A percentile compares a stretch with the other conserved stretches of the same genome.
Evolutionary conservation across 2,888 invertebrate species (phyloP).

Genomic region (Drosophila niveifrons): DNA sequence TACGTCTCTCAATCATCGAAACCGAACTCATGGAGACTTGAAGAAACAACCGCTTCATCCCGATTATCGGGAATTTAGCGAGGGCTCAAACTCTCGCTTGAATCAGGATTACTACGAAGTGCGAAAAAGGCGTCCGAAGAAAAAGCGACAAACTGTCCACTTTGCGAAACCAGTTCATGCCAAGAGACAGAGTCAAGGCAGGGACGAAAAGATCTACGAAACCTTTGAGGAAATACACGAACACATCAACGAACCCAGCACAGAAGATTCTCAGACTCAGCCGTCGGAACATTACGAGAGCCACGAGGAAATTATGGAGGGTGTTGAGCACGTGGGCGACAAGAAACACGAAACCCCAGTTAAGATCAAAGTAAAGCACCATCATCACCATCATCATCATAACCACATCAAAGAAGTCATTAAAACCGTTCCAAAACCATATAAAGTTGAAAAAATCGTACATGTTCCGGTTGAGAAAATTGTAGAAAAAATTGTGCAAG

Average conservation of each 20-base stretch:
- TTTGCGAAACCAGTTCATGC: slow-evolving; percentile 65
- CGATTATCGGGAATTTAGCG: slow-evolving; percentile 36
- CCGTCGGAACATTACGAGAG: slow-evolving; percentile 66
- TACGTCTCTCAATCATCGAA: slow-evolving; percentile 7
- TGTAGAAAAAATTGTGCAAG: slow-evolving; percentile 83
- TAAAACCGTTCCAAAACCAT: slow-evolving; percentile 86
- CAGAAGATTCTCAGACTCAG: slow-evolving; percentile 46
- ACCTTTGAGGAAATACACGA: slow-evolving; percentile 84
- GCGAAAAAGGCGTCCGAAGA: slow-evolving; percentile 72
- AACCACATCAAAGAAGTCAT: slow-evolving; percentile 88
- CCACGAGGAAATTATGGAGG: slow-evolving; percentile 54
- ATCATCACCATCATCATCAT: slow-evolving; percentile 89
- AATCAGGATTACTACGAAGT: slow-evolving; percentile 44
- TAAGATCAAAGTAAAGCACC: slow-evolving; percentile 86
- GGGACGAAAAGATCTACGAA: slow-evolving; percentile 72
- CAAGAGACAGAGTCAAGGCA: slow-evolving; percentile 55
- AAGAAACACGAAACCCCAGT: slow-evolving; percentile 42
- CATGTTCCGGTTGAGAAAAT: slow-evolving; percentile 86
- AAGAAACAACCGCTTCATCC: slow-evolving; percentile 4
- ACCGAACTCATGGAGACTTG: slow-evolving; percentile 10
- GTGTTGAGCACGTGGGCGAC: slow-evolving; percentile 24
- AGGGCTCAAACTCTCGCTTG: background rate
- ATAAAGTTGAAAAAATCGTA: slow-evolving; percentile 86
- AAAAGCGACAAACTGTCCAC: slow-evolving; percentile 65
- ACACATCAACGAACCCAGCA: slow-evolving; percentile 71